Conservation (phyloP, 2,113 vertebrate genomes). For the Cephalophus harveyi region DNA sequence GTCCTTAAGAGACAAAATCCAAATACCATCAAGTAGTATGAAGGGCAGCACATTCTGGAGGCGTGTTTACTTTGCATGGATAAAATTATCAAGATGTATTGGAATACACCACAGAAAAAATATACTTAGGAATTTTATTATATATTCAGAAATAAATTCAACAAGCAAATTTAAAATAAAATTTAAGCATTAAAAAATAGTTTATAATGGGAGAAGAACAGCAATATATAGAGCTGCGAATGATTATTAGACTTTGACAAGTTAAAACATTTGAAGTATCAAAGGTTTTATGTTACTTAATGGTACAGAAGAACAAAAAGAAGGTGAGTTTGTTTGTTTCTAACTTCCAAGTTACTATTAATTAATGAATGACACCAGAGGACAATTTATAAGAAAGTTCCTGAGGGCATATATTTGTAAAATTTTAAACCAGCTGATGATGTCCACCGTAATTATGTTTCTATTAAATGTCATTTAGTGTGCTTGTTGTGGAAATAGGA, state of each 20-base stretch:
- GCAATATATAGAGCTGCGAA: neutral
- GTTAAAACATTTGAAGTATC: neutral
- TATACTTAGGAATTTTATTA: neutral
- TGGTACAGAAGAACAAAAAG: neutral
- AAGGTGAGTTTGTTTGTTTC: neutral
- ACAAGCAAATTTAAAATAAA: neutral
- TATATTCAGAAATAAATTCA: neutral
- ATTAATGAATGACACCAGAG: neutral
- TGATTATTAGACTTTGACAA: neutral
- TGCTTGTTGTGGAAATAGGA: neutral
- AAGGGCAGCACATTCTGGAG: neutral
- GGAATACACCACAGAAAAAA: neutral
- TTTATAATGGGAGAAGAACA: neutral
- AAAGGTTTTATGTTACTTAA: neutral
- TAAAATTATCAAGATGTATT: neutral
- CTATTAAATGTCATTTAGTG: neutral
- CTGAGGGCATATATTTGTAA: neutral
- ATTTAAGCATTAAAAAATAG: neutral
- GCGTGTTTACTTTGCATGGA: neutral
- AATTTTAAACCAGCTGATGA: neutral
- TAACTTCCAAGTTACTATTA: conserved; percentile 1
- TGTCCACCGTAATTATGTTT: neutral
- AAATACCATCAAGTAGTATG: neutral
- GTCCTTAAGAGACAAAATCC: neutral
- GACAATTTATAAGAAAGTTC: neutral